Percentiles rank a stretch among this genome's conserved stretches.
These are phyloP conservation scores for Ivindomyrus marchei DNA, from an alignment of 2,113 vertebrate genomes.

Conservation along the genomic window DNA sequence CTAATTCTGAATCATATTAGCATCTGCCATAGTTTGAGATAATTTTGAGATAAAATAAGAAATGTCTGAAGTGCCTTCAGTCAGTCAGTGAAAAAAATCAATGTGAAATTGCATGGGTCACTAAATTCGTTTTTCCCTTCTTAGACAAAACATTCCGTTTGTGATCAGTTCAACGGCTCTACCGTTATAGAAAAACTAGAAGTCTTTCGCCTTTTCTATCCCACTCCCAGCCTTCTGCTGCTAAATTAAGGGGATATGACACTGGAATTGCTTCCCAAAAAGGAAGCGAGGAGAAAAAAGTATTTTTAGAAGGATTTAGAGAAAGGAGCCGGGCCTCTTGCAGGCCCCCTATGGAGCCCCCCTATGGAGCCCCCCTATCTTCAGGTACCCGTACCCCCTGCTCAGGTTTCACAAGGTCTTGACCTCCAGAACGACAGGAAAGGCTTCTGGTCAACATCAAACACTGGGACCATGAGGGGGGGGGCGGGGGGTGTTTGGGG, in stretches of 20 bases:
- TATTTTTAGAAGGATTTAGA: constrained; percentile 25
- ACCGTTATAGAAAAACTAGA: constrained; percentile 14
- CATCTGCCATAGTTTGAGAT: neutral
- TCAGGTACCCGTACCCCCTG: constrained; percentile 45
- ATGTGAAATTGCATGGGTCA: neutral
- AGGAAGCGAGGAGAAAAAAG: constrained; percentile 26
- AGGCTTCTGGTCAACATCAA: constrained; percentile 52
- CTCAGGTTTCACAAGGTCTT: constrained; percentile 35
- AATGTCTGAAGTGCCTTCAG: neutral
- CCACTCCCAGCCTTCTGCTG: constrained; percentile 11
- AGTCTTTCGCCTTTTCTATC: neutral
- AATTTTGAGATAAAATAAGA: neutral
- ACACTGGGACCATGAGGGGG: constrained; percentile 49
- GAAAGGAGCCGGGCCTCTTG: neutral
- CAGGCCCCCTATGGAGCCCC: constrained; percentile 40
- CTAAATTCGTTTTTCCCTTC: neutral
- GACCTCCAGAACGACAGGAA: constrained; percentile 47
- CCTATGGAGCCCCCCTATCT: constrained; percentile 36
- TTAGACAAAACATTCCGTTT: constrained; percentile 6
- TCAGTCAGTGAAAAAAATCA: neutral
- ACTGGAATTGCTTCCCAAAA: constrained; percentile 38
- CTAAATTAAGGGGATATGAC: constrained; percentile 40
- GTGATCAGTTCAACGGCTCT: constrained; percentile 21
- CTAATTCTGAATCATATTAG: neutral
- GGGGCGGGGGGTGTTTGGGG: constrained; percentile 29